phyloP scores from a whole-genome alignment of 2,888 invertebrate species.

The Dryobotodes eremita region DNA sequence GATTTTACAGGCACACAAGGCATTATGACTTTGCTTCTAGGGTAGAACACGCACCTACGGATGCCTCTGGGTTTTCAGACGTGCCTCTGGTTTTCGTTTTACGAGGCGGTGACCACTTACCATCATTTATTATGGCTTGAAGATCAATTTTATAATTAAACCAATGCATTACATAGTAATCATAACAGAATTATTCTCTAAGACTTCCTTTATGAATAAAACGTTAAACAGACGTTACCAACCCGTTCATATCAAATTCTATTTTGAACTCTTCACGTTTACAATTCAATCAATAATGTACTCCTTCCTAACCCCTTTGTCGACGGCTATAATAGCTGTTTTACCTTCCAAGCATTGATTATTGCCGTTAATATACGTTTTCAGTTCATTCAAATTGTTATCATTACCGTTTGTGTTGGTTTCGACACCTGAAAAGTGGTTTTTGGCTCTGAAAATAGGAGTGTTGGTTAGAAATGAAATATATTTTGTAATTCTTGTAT shows the following conservation, averaged over 20 bases:
- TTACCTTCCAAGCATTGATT: conserved; percentile 60
- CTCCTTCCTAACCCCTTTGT: conserved; percentile 47
- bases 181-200: not conserved
- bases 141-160: not conserved
- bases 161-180: not conserved
- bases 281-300: conserved; percentile 60
- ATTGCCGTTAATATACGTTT: conserved; percentile 56
- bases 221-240: conserved; percentile 14
- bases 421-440: conserved; percentile 43
- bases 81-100: no score
- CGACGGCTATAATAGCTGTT: conserved; percentile 61
- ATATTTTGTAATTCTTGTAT: not conserved
- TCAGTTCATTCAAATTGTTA: conserved; percentile 52
- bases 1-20: no score
- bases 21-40: no score
- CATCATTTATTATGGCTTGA: not conserved
- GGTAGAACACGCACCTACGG: no score
- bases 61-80: not conserved
- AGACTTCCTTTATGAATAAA: not conserved
- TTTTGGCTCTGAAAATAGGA: conserved; percentile 20
- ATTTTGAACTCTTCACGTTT: conserved; percentile 27
- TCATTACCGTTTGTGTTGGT: conserved; percentile 30
- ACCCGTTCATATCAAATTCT: conserved; percentile 31
- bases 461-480: not conserved
- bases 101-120: not conserved